These are phyloP conservation scores for Poecilobothrus nobilitatus DNA, from an alignment of 2,888 invertebrate species.

Conservation along the genomic window DNA sequence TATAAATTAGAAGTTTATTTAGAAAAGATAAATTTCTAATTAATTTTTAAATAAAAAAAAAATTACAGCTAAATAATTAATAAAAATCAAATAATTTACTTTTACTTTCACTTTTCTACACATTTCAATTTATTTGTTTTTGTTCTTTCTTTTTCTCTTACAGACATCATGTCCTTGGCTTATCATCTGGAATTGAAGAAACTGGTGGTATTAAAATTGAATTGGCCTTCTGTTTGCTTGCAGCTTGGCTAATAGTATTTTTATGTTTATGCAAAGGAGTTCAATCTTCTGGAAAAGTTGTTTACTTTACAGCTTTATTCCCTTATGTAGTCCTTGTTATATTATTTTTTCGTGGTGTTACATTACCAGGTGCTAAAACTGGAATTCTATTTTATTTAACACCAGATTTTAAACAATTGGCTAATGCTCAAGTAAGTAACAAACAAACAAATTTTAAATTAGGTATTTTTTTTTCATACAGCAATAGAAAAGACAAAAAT, in stretches of 20 bases:
- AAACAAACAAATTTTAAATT: not conserved
- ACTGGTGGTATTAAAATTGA: constrained; percentile 58
- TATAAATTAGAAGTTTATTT: too few relatives aligned
- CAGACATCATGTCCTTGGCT: constrained; percentile 46
- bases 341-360: constrained; percentile 67
- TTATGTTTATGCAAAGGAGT: constrained; percentile 71
- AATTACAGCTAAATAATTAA: too few relatives aligned
- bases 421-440: constrained; percentile 55
- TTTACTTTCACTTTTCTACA: too few relatives aligned
- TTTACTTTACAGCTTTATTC: constrained; percentile 68
- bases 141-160: too few relatives aligned
- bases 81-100: too few relatives aligned
- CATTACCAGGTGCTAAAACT: constrained; percentile 66
- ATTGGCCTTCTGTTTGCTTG: constrained; percentile 63
- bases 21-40: too few relatives aligned
- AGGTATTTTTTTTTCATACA: not conserved
- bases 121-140: too few relatives aligned
- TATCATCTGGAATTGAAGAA: constrained; percentile 66
- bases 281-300: constrained; percentile 71
- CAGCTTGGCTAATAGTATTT: constrained; percentile 72
- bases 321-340: constrained; percentile 68
- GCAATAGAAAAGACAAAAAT: not conserved
- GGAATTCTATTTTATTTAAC: constrained; percentile 73
- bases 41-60: too few relatives aligned
- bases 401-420: constrained; percentile 65